Conservation (phyloP, 2,113 vertebrate genomes). For the Eclectus roratus region DNA sequence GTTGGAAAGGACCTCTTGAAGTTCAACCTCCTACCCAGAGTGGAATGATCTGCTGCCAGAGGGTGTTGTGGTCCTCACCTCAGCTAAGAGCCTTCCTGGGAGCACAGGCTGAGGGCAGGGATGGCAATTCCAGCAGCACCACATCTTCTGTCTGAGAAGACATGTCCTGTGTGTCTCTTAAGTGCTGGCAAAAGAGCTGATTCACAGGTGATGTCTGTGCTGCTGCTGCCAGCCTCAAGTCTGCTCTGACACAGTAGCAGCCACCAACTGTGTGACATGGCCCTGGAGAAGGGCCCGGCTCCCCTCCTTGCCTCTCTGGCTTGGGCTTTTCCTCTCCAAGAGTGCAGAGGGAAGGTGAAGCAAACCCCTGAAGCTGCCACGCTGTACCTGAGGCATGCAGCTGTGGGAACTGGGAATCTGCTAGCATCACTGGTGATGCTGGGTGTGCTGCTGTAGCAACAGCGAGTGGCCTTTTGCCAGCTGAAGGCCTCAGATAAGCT, state of each 20-base stretch:
- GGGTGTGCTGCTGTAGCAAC: neutral
- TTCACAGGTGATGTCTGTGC: slow-evolving; percentile 35
- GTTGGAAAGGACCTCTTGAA: neutral
- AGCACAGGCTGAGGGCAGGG: neutral
- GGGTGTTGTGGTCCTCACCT: neutral
- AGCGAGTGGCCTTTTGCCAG: neutral
- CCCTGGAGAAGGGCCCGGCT: fast-evolving
- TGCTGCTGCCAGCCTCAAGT: neutral
- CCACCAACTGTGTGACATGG: neutral
- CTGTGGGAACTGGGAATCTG: neutral
- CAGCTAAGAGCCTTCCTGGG: neutral
- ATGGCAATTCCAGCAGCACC: neutral
- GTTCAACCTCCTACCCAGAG: neutral
- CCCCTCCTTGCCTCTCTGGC: neutral
- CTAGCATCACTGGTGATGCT: neutral
- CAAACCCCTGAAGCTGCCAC: neutral
- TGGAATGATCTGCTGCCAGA: neutral
- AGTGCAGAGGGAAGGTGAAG: neutral
- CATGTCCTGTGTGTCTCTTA: neutral
- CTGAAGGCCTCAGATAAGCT: neutral
- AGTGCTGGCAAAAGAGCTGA: slow-evolving; percentile 5
- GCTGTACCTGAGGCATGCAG: neutral
- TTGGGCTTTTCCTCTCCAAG: neutral
- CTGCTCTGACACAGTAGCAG: neutral
- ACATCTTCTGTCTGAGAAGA: neutral